phyloP scores from a whole-genome alignment of 2,797 vertebrate genomes.

The Xenops minutus region DNA sequence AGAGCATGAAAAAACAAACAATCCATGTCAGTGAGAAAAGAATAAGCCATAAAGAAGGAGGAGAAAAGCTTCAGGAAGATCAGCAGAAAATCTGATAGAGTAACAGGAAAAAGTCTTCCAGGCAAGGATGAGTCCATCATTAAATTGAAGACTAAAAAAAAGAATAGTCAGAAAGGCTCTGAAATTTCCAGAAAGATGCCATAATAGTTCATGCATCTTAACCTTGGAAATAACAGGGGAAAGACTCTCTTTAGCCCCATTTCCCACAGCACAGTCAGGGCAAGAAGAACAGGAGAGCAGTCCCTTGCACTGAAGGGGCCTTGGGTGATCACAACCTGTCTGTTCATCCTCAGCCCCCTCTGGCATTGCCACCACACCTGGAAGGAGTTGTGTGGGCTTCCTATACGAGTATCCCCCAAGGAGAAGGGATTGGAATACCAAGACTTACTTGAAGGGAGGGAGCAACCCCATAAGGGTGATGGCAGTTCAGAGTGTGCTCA shows the following conservation, averaged over 20 bases:
- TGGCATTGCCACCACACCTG: neutral
- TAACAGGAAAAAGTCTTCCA: neutral
- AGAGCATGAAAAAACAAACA: neutral
- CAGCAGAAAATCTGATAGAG: neutral
- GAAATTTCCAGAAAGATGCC: neutral
- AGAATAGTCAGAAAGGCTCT: neutral
- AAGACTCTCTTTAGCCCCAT: neutral
- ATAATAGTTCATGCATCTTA: neutral
- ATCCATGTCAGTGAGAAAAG: neutral
- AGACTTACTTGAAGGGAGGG: neutral
- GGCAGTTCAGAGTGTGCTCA: neutral
- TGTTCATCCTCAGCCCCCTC: neutral
- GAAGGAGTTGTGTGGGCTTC: fast-evolving
- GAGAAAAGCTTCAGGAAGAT: neutral
- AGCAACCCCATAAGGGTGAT: fast-evolving
- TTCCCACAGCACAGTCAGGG: neutral
- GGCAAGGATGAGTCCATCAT: neutral
- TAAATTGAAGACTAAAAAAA: neutral
- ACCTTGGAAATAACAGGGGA: neutral
- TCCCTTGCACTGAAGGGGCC: neutral
- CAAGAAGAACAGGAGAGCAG: neutral
- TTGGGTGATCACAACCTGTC: neutral
- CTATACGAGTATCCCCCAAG: fast-evolving
- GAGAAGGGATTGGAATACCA: neutral
- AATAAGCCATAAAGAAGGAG: neutral